Evolutionary conservation across 2,888 invertebrate species (phyloP), one percentile per base, ranked within the genome.

Genomic region (Penaeus monodon): DNA sequence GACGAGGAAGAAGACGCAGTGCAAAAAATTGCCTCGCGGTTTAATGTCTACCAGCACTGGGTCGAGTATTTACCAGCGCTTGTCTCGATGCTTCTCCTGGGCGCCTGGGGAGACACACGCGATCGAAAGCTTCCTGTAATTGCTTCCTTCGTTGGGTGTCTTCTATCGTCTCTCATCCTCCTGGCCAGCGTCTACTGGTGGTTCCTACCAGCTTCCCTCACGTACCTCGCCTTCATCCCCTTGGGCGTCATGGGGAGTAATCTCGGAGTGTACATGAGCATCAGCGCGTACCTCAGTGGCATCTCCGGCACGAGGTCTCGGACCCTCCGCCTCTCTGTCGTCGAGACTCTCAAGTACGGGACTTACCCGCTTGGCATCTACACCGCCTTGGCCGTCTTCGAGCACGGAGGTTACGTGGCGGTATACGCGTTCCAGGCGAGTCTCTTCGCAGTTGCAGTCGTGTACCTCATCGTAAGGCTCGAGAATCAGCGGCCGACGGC

Each of bases 41-140:
- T 38, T 24, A 44, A 77, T 20, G 49, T 77, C 24, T 77, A 77
- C 77, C 22, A 6, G 17, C 44, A 20, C 38, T 77, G 77, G 77
- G n/a, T 77, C 38, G 38, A 77, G 49, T 77, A 20, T 24, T 17
- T 57, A 27, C 44, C 57, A 27, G 77, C 38, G 20, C 24, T 77
- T 17, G 27, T 77, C 77, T 22, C 27, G 22, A 49, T 77, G 38
- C n/a, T 77, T 27, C 49, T 77, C 27, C n/a, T 77, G n/a, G 77
- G 77, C 24, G 49, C 77, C 22, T 77, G 77, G 77, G 57, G 77
- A 22, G 77, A 77, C 14, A 49, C 49, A n/a, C 33, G 57, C 4
- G 77, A 38, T 57, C 33, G 77, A 14, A 77, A 77, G 44, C 24
- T 77, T 27, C 77, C 77, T n/a, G 22, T 77, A 7, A 49, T 77